Evolutionary conservation across 2,888 invertebrate genomes (phyloP).

Genomic region (Nezara viridula): DNA sequence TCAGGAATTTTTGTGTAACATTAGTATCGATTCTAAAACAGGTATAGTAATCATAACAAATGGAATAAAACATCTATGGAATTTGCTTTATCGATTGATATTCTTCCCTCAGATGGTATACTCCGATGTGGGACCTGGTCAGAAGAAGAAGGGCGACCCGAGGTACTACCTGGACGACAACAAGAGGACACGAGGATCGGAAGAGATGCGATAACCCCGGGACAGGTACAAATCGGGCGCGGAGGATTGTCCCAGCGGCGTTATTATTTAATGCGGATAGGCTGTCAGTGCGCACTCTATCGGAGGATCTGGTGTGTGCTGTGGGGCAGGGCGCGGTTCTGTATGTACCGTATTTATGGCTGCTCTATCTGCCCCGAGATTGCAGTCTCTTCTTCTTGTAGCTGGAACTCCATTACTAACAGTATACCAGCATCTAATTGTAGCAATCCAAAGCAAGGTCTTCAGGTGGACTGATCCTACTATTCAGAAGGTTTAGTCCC

Average conservation of each 20-base stretch:
- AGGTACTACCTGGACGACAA: not conserved
- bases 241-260: not conserved
- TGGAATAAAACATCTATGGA: not conserved
- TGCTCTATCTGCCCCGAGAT: not conserved
- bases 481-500: too few relatives aligned
- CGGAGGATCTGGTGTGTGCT: not conserved
- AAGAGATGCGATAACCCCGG: not conserved
- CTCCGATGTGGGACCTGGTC: not conserved
- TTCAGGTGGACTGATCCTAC: too few relatives aligned
- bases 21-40: too few relatives aligned
- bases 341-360: not conserved
- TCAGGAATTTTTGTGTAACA: too few relatives aligned
- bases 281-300: not conserved
- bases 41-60: too few relatives aligned
- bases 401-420: not conserved
- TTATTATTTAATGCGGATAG: constrained; percentile 36
- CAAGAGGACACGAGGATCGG: not conserved
- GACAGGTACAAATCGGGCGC: constrained; percentile 21
- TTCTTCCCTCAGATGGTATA: not conserved
- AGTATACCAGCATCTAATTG: not conserved
- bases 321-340: not conserved
- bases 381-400: not conserved
- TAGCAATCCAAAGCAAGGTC: too few relatives aligned
- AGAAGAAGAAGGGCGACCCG: not conserved
- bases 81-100: not conserved